Percentiles rank a stretch among this genome's conserved stretches.
These are phyloP conservation scores for Desmophyllum pertusum DNA, from an alignment of 92 coral and sea anemone genomes.

Conservation along the genomic window DNA sequence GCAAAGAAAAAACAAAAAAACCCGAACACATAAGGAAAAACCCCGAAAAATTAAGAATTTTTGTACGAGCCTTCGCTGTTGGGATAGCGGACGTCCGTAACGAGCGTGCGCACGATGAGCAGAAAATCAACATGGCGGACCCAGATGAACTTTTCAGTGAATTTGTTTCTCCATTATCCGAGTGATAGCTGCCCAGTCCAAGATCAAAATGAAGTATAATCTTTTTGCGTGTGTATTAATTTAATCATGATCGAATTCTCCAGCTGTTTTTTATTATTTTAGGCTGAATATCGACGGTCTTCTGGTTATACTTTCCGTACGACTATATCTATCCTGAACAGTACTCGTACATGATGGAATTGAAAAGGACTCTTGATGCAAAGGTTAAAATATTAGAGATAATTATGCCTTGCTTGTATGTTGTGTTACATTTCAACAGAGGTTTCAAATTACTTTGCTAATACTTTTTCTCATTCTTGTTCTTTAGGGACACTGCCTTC, in stretches of 20 bases:
- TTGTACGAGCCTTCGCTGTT: not conserved
- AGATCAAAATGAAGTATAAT: constrained; percentile 40
- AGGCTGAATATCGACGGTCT: constrained; percentile 96
- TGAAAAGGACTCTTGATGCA: constrained; percentile 95
- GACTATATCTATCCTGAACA: constrained; percentile 98
- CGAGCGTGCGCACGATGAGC: constrained; percentile 7
- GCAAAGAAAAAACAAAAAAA: not conserved
- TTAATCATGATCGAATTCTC: not conserved
- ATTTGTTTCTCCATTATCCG: not conserved
- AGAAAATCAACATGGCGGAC: constrained; percentile 1
- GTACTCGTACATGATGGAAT: constrained; percentile 96
- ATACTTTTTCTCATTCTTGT: not conserved
- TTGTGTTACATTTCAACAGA: no score
- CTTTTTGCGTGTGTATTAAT: not conserved
- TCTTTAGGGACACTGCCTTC: constrained; percentile 87
- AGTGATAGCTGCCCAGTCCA: not conserved
- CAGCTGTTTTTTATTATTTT: not conserved
- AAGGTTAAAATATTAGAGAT: constrained; percentile 74
- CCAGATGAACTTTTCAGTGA: not conserved
- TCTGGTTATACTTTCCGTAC: constrained; percentile 94
- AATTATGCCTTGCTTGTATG: not conserved
- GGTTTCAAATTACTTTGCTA: not conserved
- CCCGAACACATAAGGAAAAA: not conserved
- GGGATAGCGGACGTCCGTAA: not conserved
- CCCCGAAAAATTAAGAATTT: no score